phyloP scores from a whole-genome alignment of 23 tunicate species.

The Diplosoma virens region DNA sequence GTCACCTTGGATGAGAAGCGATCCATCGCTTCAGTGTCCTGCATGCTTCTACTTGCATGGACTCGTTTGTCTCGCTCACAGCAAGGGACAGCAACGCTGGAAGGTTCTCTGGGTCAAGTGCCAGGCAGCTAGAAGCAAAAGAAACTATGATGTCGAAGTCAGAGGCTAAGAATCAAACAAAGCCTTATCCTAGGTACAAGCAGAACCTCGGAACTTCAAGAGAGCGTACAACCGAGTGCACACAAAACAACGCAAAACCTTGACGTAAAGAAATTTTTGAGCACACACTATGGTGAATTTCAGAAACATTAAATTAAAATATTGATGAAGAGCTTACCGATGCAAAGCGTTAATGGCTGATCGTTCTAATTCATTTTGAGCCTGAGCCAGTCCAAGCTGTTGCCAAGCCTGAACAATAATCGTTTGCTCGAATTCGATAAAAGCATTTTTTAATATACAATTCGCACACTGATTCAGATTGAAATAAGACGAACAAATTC shows the following conservation, averaged over 20 bases:
- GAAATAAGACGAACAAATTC: too few relatives aligned
- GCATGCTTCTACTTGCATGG: slow-evolving; percentile 68
- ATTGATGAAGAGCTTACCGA: slow-evolving; percentile 30
- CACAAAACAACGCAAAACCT: too few relatives aligned
- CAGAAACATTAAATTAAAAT: background rate
- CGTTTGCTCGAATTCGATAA: too few relatives aligned
- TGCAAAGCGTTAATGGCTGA: slow-evolving; percentile 76
- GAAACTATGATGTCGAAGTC: background rate
- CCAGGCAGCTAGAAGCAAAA: slow-evolving; percentile 37
- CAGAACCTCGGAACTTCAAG: too few relatives aligned
- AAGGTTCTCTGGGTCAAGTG: slow-evolving; percentile 53
- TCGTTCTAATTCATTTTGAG: slow-evolving; percentile 88
- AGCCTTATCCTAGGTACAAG: too few relatives aligned
- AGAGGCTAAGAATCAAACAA: too few relatives aligned
- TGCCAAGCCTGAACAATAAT: slow-evolving; percentile 72
- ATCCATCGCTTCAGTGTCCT: slow-evolving; percentile 60
- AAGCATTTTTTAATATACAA: too few relatives aligned
- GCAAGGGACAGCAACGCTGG: slow-evolving; percentile 73
- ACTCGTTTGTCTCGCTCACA: slow-evolving; percentile 86
- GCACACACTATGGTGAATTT: too few relatives aligned
- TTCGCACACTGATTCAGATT: too few relatives aligned
- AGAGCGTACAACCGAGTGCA: too few relatives aligned
- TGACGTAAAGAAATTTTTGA: background rate
- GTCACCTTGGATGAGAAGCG: slow-evolving; percentile 53
- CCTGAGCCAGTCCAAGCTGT: slow-evolving; percentile 72